phyloP scores from a whole-genome alignment of 2,113 vertebrate species.

The Clarias magur region DNA sequence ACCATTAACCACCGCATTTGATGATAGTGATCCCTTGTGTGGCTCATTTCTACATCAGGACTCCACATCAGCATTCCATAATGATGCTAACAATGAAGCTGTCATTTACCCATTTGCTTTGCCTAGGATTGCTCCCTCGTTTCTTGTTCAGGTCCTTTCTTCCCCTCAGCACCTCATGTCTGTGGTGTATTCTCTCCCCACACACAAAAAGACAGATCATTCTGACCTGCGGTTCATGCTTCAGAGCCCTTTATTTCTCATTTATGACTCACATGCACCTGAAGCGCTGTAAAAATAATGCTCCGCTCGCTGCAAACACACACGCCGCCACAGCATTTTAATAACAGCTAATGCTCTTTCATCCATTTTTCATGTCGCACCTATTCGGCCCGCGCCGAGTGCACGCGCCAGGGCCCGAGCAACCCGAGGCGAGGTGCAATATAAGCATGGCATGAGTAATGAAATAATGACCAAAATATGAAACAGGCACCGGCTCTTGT shows the following conservation, averaged over 20 bases:
- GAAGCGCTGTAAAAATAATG: slow-evolving; percentile 45
- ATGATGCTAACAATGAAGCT: slow-evolving; percentile 30
- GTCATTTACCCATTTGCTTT: slow-evolving; percentile 38
- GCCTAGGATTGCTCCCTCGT: slow-evolving; percentile 22
- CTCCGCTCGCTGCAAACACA: slow-evolving; percentile 29
- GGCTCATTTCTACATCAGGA: neutral
- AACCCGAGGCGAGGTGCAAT: slow-evolving; percentile 63
- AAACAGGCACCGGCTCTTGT: slow-evolving; percentile 56
- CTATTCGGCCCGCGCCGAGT: slow-evolving; percentile 30
- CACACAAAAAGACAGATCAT: slow-evolving; percentile 46
- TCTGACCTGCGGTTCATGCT: slow-evolving; percentile 24
- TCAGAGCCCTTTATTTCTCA: slow-evolving; percentile 44
- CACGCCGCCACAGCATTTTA: slow-evolving; percentile 50
- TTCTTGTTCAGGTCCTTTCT: slow-evolving; percentile 1
- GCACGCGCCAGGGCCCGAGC: slow-evolving; percentile 35
- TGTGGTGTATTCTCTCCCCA: neutral
- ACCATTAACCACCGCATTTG: neutral
- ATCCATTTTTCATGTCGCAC: slow-evolving; percentile 61
- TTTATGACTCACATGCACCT: slow-evolving; percentile 51
- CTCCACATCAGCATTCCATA: neutral
- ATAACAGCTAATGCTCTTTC: slow-evolving; percentile 53
- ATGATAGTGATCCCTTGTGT: neutral
- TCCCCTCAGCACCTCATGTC: neutral
- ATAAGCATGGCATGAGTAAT: slow-evolving; percentile 68
- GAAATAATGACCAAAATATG: slow-evolving; percentile 70